Evolutionary conservation across 2,888 invertebrate genomes (phyloP).

Genomic region (Eucriotettix oculatus): DNA sequence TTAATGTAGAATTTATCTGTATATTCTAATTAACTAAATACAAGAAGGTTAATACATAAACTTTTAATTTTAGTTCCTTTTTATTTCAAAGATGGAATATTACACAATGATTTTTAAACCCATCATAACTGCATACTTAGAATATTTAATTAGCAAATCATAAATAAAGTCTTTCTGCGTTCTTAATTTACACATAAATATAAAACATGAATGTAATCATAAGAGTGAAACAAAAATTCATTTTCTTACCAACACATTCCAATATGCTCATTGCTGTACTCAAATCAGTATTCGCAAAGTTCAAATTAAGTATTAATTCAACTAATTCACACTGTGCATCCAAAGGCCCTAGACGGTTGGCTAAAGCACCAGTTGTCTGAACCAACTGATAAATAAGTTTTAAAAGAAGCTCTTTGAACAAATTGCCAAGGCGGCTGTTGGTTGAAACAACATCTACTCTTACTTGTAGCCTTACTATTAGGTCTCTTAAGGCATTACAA

Average conservation of each 20-base stretch:
- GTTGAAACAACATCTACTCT: conserved; percentile 42
- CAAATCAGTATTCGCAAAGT: conserved; percentile 50
- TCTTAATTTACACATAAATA: no score
- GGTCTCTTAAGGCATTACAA: conserved; percentile 53
- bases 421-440: conserved; percentile 30
- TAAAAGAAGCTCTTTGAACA: conserved; percentile 46
- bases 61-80: no score
- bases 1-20: no score
- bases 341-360: conserved; percentile 47
- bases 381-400: conserved; percentile 55
- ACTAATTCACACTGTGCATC: conserved; percentile 59
- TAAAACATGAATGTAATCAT: conserved; percentile 15
- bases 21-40: no score
- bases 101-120: no score
- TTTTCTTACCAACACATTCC: conserved; percentile 45
- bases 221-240: conserved; percentile 19
- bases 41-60: no score
- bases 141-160: no score
- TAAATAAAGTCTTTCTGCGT: no score
- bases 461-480: conserved; percentile 49
- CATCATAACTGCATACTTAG: no score
- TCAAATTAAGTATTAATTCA: conserved; percentile 43
- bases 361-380: conserved; percentile 44
- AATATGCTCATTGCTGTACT: conserved; percentile 55
- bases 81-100: no score